Percentiles rank a stretch among this genome's conserved stretches.
Conservation (phyloP, 2,797 vertebrate species). For the Eupleurogrammus muticus region DNA sequence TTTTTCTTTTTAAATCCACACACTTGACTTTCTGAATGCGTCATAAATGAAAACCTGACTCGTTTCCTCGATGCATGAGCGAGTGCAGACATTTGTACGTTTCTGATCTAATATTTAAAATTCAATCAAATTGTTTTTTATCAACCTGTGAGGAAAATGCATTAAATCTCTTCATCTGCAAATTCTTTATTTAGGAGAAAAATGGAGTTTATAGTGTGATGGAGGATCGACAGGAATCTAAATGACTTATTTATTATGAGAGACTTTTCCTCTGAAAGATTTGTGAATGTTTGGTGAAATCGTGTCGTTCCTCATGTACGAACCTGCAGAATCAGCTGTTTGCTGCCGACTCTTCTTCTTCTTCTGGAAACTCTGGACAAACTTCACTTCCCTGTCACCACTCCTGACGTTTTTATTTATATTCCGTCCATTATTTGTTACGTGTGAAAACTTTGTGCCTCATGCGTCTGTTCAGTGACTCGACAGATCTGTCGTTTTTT, state of each 20-base stretch:
- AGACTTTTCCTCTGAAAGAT: not conserved
- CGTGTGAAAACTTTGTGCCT: slow-evolving; percentile 39
- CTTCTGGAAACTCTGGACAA: not conserved
- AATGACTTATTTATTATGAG: no score
- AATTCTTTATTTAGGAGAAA: no score
- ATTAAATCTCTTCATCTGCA: not conserved
- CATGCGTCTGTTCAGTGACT: slow-evolving; percentile 17
- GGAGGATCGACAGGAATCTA: no score
- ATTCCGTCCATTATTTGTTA: slow-evolving; percentile 9
- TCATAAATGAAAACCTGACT: not conserved
- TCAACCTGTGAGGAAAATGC: slow-evolving; percentile 1
- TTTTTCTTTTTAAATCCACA: not conserved
- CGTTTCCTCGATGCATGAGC: slow-evolving; percentile 30
- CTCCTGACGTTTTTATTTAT: slow-evolving; percentile 22
- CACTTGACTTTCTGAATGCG: not conserved
- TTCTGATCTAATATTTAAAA: slow-evolving; percentile 21
- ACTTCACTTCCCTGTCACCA: no score
- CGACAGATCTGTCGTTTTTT: slow-evolving; percentile 13
- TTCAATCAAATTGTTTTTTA: not conserved
- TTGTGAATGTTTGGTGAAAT: slow-evolving; percentile 26
- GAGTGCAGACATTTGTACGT: slow-evolving; percentile 11
- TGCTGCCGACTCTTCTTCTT: not conserved
- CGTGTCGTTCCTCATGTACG: no score
- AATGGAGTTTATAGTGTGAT: no score
- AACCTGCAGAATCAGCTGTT: no score